Evolutionary conservation across 2,113 vertebrate genomes (phyloP).

Genomic region (Camelus bactrianus): DNA sequence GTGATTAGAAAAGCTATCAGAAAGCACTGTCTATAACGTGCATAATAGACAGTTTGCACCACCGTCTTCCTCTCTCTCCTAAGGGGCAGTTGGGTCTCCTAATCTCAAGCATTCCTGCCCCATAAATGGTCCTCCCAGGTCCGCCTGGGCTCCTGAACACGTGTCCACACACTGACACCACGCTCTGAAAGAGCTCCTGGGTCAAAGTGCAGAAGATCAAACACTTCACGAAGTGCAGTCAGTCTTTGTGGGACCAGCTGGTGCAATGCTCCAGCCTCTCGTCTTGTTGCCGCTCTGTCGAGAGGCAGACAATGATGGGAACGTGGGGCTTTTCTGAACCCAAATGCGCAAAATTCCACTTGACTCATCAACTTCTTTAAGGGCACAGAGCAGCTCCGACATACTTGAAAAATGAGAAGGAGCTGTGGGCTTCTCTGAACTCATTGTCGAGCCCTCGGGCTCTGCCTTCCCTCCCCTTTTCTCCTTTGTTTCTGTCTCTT

Average conservation of each 20-base stretch:
- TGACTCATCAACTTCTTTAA: slow-evolving; percentile 62
- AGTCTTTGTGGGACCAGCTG: slow-evolving; percentile 83
- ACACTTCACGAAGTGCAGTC: slow-evolving; percentile 81
- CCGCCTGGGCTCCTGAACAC: slow-evolving; percentile 48
- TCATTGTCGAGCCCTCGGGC: neutral
- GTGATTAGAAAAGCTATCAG: slow-evolving; percentile 19
- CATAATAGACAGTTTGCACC: slow-evolving; percentile 13
- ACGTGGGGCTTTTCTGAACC: slow-evolving; percentile 1
- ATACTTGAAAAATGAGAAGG: slow-evolving; percentile 48
- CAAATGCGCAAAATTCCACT: slow-evolving; percentile 19
- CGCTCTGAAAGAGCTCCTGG: slow-evolving; percentile 5
- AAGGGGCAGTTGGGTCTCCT: slow-evolving; percentile 31
- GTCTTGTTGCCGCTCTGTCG: slow-evolving; percentile 78
- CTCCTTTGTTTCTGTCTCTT: neutral
- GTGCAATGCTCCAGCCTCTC: slow-evolving; percentile 48
- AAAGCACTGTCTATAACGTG: slow-evolving; percentile 23
- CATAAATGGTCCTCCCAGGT: slow-evolving; percentile 49
- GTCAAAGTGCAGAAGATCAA: slow-evolving; percentile 70
- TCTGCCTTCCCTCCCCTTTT: neutral
- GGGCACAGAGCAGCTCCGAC: slow-evolving; percentile 13
- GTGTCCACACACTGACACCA: slow-evolving; percentile 60
- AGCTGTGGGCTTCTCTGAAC: neutral
- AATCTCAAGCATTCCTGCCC: slow-evolving; percentile 29
- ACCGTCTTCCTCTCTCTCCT: slow-evolving; percentile 50
- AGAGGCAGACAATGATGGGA: slow-evolving; percentile 78